Base-by-base conservation (phyloP, 1,140 invertebrate genomes). In the Cydia fagiglandana region DNA sequence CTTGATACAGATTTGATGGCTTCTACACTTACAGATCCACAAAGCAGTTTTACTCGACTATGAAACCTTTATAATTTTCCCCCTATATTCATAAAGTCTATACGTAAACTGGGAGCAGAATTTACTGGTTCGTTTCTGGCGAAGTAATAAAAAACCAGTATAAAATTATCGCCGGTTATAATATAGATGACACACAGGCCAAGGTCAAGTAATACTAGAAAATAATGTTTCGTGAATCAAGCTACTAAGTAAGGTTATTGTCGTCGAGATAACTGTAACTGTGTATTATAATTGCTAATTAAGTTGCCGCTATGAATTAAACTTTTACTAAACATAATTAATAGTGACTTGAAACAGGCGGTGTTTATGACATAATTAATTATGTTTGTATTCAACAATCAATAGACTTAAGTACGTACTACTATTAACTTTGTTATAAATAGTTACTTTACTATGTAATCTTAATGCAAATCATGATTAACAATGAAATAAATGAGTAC, bases 231-330 rank as follows among this genome's bases (percentile, higher is more conserved):
- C 7, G 56, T 12, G 56, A 61, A 56, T 56, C 45, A 47, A 3
- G 2, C 10, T 4, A 0, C 50, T n/a, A 17, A 17, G 64, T 38
- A 38, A 70, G 66, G 66, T 70, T 70, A 70, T 70, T 70, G 66
- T 70, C 66, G n/a, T 45, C 9, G 9, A 70, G 66, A 70, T 70
- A 70, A 70, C 66, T 41, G 66, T 70, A 41, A n/a, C 12, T 70
- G n/a, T 45, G n/a, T 45, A 45, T 70, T 70, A 70, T 20, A 70
- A 70, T 70, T 70, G 66, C 66, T 70, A 70, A 70, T 70, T 61
- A 53, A n/a, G 50, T 61, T 20, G 9, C 56, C 20, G 56, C 20
- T 61, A 61, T 61, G 56, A 61, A 61, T 7, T 61, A 20, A 56
- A 17, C 17, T 61, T 53, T 61, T 24, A 61, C 9, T 61, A 61